Base-by-base conservation (phyloP, 2,113 vertebrate species). In the Cygnus atratus region DNA sequence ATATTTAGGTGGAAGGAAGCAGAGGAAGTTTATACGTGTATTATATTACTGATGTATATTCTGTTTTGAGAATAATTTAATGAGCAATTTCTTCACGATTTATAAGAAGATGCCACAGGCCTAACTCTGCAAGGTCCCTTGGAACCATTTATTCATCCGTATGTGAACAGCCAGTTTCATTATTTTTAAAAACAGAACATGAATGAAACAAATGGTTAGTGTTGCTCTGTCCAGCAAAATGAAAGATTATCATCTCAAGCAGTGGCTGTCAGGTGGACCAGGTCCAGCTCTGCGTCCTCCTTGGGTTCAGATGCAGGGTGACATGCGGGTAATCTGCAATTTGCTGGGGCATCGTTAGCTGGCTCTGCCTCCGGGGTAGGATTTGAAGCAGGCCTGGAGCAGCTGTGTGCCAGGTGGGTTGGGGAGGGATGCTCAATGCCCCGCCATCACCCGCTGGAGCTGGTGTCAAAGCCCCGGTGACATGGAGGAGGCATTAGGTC, bases 271-370 rank as follows among this genome's bases (percentile, higher is more conserved):
- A 98, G 92, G 97, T 75, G 97, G 97, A 97, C 93, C 11, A 73
- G 96, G 81, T 96, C 87, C 91, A 95, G 94, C 98, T 98, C 98
- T 63, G 97, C 97, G 98, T 97, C 91, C n/a, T 88, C 74, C 97
- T 95, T 44, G 48, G 97, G 83, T 80, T 92, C 71, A 84, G 96
- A 57, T 72, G 96, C 96, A 97, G 96, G 39, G 73, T 61, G 97
- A 97, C 72, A 96, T 87, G 76, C 68, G 81, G 93, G 97, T 95
- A 98, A 98, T 98, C 97, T 97, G 97, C 98, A 98, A 98, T 99
- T 98, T 99, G 98, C 99, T 99, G 95, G 97, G 99, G 98, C 98
- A 98, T 99, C 97, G 98, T 99, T 99, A 99, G 95, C 97, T 96
- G 24, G 97, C 98, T 98, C 94, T 92, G 98, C 99, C 98, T 98